Conservation (phyloP, 2,888 invertebrate species). For the Pseudanteris insignis region DNA sequence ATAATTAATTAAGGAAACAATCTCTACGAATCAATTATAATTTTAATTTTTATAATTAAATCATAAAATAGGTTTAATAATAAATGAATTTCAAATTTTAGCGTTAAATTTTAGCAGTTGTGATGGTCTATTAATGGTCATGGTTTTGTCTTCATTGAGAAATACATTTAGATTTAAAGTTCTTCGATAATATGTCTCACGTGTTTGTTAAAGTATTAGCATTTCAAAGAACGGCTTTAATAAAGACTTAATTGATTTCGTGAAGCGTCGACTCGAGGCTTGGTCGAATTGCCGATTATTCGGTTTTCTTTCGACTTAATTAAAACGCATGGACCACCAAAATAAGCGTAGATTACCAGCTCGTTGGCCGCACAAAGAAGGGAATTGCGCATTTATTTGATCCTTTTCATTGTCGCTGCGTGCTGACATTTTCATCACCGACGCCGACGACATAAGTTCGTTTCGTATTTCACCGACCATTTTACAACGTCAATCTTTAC, state of each 20-base stretch:
- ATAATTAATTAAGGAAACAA: too few relatives aligned
- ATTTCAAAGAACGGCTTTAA: slow-evolving; percentile 66
- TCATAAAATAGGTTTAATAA: too few relatives aligned
- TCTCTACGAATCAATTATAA: too few relatives aligned
- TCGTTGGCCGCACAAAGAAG: slow-evolving; percentile 47
- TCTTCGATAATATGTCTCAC: slow-evolving; percentile 49
- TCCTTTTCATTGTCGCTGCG: slow-evolving; percentile 43
- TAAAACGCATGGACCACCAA: slow-evolving; percentile 58
- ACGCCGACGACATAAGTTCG: slow-evolving; percentile 40
- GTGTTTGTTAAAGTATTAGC: slow-evolving; percentile 65
- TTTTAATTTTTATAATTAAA: too few relatives aligned
- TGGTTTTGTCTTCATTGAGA: slow-evolving; percentile 32
- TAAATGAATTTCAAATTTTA: too few relatives aligned
- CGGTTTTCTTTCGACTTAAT: slow-evolving; percentile 64
- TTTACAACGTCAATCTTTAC: slow-evolving; percentile 38
- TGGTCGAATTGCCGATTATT: slow-evolving; percentile 55
- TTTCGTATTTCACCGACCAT: slow-evolving; percentile 36
- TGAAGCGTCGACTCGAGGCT: slow-evolving; percentile 53
- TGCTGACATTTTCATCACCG: slow-evolving; percentile 41
- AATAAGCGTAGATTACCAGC: slow-evolving; percentile 52
- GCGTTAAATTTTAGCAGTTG: too few relatives aligned
- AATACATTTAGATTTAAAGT: slow-evolving; percentile 53
- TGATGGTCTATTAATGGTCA: slow-evolving; percentile 15
- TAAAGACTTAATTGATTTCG: slow-evolving; percentile 66
- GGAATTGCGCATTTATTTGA: slow-evolving; percentile 46